Conservation (phyloP, 2,888 invertebrate species). For the Beris morrisii region DNA sequence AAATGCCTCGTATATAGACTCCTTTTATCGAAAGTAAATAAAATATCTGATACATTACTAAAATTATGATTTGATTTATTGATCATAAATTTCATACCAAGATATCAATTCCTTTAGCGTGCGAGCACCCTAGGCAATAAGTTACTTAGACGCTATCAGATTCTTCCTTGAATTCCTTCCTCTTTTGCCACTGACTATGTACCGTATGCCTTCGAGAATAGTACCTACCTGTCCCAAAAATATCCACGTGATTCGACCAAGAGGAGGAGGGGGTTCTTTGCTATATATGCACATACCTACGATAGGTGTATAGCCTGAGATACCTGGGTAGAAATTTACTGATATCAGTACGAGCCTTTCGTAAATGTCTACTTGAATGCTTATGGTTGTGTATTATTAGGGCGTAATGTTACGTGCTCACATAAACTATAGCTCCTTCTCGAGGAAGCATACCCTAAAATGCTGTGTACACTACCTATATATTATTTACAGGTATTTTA, state of each 20-base stretch:
- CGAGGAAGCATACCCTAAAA: constrained; percentile 13
- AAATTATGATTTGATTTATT: constrained; percentile 32
- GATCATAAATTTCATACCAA: constrained; percentile 25
- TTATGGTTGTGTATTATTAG: constrained; percentile 36
- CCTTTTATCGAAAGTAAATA: constrained; percentile 18
- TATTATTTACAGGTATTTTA: constrained; percentile 38
- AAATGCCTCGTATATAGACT: no score
- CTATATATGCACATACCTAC: background rate
- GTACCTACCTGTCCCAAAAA: constrained; percentile 1
- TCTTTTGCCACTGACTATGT: constrained; percentile 2
- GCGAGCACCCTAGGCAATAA: constrained; percentile 26
- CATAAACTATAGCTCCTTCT: constrained; percentile 35
- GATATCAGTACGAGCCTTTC: constrained; percentile 16
- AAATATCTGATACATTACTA: constrained; percentile 24
- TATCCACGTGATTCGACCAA: background rate
- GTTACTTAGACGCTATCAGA: constrained; percentile 25
- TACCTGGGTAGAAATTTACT: constrained; percentile 7
- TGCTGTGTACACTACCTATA: constrained; percentile 24
- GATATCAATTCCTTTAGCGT: constrained; percentile 26
- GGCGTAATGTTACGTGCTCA: constrained; percentile 36
- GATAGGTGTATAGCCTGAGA: no score
- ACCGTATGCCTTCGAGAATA: constrained; percentile 3
- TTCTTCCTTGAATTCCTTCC: background rate
- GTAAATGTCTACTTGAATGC: constrained; percentile 24
- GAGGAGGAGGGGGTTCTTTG: background rate